phyloP scores from a whole-genome alignment of 2,113 vertebrate species.

The Cottus gobio region DNA sequence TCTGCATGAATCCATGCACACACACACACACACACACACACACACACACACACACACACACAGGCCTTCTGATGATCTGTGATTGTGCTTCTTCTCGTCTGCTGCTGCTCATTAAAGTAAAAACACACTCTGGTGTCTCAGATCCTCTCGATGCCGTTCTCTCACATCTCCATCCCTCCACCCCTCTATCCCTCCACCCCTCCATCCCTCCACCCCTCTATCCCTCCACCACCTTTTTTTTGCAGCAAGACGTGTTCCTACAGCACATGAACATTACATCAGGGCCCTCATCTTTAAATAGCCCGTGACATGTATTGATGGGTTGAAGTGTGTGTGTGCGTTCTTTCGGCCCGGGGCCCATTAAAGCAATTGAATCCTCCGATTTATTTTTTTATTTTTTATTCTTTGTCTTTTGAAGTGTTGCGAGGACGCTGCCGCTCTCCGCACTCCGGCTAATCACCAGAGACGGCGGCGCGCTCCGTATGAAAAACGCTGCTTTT shows the following conservation, averaged over 20 bases:
- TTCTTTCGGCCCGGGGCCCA: constrained; percentile 27
- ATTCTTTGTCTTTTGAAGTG: constrained; percentile 62
- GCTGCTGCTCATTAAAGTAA: constrained; percentile 38
- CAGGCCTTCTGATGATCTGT: constrained; percentile 30
- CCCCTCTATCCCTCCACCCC: too few relatives aligned
- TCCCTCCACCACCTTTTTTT: background rate
- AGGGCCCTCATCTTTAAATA: constrained; percentile 62
- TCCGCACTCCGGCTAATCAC: constrained; percentile 53
- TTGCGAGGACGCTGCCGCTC: constrained; percentile 26
- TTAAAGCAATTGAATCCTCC: constrained; percentile 63
- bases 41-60: too few relatives aligned
- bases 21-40: too few relatives aligned
- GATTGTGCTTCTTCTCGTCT: constrained; percentile 15
- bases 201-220: background rate
- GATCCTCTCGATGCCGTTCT: constrained; percentile 3
- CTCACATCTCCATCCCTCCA: constrained; percentile 14
- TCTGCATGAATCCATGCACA: constrained; percentile 10
- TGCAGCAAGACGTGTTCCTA: constrained; percentile 28
- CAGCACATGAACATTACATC: constrained; percentile 58
- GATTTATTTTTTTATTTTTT: constrained; percentile 12
- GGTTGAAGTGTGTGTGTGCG: constrained; percentile 45
- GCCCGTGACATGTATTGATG: constrained; percentile 59
- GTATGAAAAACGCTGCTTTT: constrained; percentile 21
- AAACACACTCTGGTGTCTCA: constrained; percentile 22
- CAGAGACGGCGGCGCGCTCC: constrained; percentile 44